Evolutionary conservation across 1,140 invertebrate genomes (phyloP).

Genomic region (Heliconius hewitsoni): DNA sequence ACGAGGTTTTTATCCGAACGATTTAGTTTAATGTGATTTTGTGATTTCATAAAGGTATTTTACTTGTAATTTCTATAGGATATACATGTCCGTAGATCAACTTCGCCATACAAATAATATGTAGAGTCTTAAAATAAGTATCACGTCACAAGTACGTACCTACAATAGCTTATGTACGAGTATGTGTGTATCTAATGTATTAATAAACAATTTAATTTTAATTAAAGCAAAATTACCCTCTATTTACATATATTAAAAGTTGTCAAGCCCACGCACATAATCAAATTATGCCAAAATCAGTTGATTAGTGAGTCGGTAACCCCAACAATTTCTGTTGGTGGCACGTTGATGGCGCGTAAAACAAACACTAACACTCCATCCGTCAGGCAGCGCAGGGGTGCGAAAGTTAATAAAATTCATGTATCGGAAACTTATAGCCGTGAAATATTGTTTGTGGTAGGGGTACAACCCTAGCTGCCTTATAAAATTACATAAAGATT

Average conservation of each 20-base stretch:
- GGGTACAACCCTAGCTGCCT: constrained; percentile 67
- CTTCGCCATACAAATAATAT: constrained; percentile 37
- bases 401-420: constrained; percentile 80
- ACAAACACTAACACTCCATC: constrained; percentile 74
- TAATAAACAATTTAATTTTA: not conserved
- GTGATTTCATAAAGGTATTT: constrained; percentile 6
- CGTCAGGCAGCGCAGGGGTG: constrained; percentile 59
- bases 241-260: constrained; percentile 29
- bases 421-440: constrained; percentile 79
- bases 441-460: constrained; percentile 72
- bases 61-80: constrained; percentile 1
- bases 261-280: constrained; percentile 50
- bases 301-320: constrained; percentile 47
- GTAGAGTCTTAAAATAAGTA: constrained; percentile 71
- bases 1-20: constrained; percentile 34
- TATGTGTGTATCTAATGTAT: constrained; percentile 10
- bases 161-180: too few species aligned
- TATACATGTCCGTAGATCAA: constrained; percentile 10
- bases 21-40: constrained; percentile 33
- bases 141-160: constrained; percentile 56
- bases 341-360: constrained; percentile 75
- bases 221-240: constrained; percentile 33
- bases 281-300: constrained; percentile 51
- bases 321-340: constrained; percentile 62
- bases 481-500: constrained; percentile 57